Base-by-base conservation (phyloP, 2,797 vertebrate genomes). In the Amniataba percoides region DNA sequence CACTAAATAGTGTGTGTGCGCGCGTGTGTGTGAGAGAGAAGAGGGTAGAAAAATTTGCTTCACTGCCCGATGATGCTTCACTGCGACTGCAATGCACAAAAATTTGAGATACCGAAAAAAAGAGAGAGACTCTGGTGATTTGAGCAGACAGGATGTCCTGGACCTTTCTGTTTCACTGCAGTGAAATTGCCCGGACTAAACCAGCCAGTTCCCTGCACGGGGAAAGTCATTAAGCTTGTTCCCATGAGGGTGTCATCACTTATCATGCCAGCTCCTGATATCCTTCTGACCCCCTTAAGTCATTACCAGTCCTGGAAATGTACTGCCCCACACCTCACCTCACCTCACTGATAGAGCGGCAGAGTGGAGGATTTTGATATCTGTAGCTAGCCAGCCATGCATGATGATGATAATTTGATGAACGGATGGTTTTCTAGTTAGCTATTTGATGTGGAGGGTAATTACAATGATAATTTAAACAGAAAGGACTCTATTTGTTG, bases 231-330 rank as follows among this genome's bases (percentile, higher is more conserved):
- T 92, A 91, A 87, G 87, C 81, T 77, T 48, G 72, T 82, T 90
- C 90, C 86, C 87, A 81, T 77, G 82, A 86, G 87, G 88, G 78
- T 89, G 80, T 90, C 90, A 88, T 91, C 89, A 86, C 88, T 90
- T 91, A 88, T 89, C 90, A 87, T 87, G 82, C 84, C 81, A 84
- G 87, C 82, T 82, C 84, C 84, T 85, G 87, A 90, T 90, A 89
- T 92, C 89, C 88, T 88, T 80, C 88, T 91, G 85, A 90, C 89
- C 91, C 87, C 89, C 85, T 89, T 84, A 84, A 90, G 89, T 92
- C 87, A 89, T 93, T 93, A 91, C 77, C 78, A 77, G 76, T 72
- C 59, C 79, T 84, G 74, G 63, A 85, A 87, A 83, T 77, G 87
- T 83, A 79, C 79, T 42, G 4, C 55, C 76, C 77, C 69, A 83